A percentile compares a stretch with the other conserved stretches of the same genome.
Conservation (phyloP, 2,888 invertebrate genomes). For the Chymomyza caudatula region DNA sequence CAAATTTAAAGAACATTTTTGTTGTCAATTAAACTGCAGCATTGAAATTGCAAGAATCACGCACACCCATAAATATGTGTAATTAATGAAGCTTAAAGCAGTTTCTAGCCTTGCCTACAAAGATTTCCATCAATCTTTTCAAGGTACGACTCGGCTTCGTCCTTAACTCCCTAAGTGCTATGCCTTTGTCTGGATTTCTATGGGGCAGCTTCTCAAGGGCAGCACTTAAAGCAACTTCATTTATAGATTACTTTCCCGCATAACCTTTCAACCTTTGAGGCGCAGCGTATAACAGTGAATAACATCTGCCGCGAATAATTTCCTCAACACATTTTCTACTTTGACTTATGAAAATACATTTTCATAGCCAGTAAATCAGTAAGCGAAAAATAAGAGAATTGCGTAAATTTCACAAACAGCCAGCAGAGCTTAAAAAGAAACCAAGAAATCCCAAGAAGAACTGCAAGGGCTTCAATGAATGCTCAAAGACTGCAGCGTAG, state of each 20-base stretch:
- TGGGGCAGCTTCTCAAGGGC: not conserved
- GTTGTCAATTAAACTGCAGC: too few relatives aligned
- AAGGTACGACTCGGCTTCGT: not conserved
- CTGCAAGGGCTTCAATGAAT: not conserved
- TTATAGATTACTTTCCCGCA: not conserved
- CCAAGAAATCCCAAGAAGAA: constrained; percentile 12
- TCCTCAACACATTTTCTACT: not conserved
- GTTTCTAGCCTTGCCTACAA: not conserved
- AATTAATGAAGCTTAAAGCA: not conserved
- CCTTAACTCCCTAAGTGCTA: not conserved
- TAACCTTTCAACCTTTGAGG: not conserved
- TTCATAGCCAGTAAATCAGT: constrained; percentile 9
- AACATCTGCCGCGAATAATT: not conserved
- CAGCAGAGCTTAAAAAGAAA: constrained; percentile 4
- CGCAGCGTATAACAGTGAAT: not conserved
- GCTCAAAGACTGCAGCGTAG: not conserved
- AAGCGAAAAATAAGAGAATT: constrained; percentile 40
- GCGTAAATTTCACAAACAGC: constrained; percentile 35
- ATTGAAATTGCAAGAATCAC: too few relatives aligned
- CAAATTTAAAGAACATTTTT: too few relatives aligned
- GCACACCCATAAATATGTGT: too few relatives aligned
- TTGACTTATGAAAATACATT: constrained; percentile 47
- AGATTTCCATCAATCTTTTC: constrained; percentile 22
- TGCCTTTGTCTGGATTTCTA: not conserved
- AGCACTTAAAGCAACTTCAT: not conserved